Conservation (phyloP, 2,797 vertebrate genomes). For the Eulemur albifrons region DNA sequence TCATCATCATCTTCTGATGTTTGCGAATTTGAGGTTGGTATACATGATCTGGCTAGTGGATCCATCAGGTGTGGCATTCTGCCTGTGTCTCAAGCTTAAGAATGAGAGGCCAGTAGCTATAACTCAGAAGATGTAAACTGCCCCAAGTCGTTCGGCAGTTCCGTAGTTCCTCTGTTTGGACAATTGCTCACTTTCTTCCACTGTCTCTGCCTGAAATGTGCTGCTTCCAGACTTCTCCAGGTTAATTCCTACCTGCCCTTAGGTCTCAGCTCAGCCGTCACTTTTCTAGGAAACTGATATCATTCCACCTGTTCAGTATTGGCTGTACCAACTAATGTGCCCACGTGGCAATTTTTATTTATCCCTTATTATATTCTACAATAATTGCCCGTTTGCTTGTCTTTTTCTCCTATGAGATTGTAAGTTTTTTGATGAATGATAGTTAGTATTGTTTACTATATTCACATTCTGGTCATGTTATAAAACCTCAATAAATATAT, state of each 20-base stretch:
- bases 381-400: neutral
- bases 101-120: neutral
- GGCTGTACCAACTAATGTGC: neutral
- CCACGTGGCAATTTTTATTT: neutral
- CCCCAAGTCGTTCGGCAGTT: neutral
- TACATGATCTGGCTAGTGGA: constrained; percentile 17
- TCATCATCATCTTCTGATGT: neutral
- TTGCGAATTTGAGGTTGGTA: neutral
- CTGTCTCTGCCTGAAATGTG: neutral
- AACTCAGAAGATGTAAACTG: neutral
- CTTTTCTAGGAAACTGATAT: neutral
- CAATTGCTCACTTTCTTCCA: neutral
- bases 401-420: neutral
- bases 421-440: constrained; percentile 6
- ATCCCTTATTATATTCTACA: neutral
- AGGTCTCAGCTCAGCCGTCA: neutral
- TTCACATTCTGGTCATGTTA: neutral
- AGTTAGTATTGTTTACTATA: neutral
- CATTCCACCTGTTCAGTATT: neutral
- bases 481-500: neutral
- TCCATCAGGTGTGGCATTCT: neutral
- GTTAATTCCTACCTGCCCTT: neutral
- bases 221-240: neutral
- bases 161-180: neutral
- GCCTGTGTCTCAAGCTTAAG: neutral